Conservation (phyloP, 2,113 vertebrate genomes). For the Clarias gariepinus region DNA sequence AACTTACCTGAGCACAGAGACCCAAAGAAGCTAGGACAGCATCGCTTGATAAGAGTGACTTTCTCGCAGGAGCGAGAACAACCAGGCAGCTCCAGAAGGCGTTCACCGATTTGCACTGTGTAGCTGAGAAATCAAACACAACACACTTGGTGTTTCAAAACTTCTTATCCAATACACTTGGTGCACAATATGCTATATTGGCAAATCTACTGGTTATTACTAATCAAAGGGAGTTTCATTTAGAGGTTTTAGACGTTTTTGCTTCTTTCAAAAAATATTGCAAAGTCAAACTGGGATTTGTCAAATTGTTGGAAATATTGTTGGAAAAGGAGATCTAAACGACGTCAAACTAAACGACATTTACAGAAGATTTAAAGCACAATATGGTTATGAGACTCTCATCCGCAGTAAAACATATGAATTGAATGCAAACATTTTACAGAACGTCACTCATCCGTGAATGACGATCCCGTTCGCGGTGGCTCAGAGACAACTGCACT, state of each 20-base stretch:
- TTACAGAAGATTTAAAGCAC: too few species aligned
- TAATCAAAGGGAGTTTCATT: not conserved
- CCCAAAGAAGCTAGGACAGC: constrained; percentile 88
- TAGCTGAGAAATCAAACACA: constrained; percentile 72
- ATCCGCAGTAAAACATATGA: too few species aligned
- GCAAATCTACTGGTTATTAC: not conserved
- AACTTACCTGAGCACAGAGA: constrained; percentile 81
- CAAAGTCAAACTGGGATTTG: too few species aligned
- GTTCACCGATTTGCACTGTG: constrained; percentile 74
- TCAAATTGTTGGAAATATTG: too few species aligned
- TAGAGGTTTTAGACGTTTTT: not conserved
- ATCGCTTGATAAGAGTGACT: constrained; percentile 68
- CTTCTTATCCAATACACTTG: not conserved
- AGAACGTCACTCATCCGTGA: too few species aligned
- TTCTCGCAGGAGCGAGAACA: constrained; percentile 78
- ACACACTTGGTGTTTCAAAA: not conserved
- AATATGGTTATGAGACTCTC: too few species aligned
- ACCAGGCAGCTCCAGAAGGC: constrained; percentile 69
- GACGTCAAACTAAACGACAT: too few species aligned
- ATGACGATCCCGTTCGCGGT: too few species aligned
- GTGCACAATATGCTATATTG: not conserved
- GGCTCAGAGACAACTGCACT: too few species aligned
- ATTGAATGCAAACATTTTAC: too few species aligned
- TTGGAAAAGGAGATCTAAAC: too few species aligned
- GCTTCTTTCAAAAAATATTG: not conserved